phyloP scores from a whole-genome alignment of 2,113 vertebrate species.

The Phodopus roborovskii region DNA sequence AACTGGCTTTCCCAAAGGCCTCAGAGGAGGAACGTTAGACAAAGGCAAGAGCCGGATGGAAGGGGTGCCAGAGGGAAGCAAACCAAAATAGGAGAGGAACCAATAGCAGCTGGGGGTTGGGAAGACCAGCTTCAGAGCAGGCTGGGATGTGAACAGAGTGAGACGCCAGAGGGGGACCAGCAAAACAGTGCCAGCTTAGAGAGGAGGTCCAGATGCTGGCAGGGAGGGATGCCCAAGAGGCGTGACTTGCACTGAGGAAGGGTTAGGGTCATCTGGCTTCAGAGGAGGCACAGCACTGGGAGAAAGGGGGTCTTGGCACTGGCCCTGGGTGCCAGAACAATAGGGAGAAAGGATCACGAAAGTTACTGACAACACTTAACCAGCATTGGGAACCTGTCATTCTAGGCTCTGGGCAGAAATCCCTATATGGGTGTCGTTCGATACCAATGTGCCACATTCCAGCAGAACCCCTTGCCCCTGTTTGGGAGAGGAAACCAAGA shows the following conservation, averaged over 20 bases:
- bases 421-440: background rate
- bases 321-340: background rate
- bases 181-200: background rate
- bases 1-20: background rate
- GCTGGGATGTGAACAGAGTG: background rate
- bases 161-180: background rate
- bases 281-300: background rate
- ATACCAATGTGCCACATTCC: background rate
- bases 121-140: background rate
- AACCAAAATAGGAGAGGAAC: conserved; percentile 12
- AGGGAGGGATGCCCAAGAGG: background rate
- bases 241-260: background rate
- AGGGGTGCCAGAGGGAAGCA: conserved; percentile 51
- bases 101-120: background rate
- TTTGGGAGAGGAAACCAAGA: background rate
- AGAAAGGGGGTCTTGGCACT: background rate
- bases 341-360: rapidly evolving
- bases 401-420: background rate
- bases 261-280: background rate
- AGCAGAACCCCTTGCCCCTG: background rate
- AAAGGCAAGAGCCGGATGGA: conserved; percentile 37
- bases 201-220: background rate
- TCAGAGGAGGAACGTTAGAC: conserved; percentile 50
- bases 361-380: rapidly evolving
- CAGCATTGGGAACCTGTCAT: rapidly evolving